Base-by-base conservation (phyloP, 2,888 invertebrate species). In the Drosophila testacea region DNA sequence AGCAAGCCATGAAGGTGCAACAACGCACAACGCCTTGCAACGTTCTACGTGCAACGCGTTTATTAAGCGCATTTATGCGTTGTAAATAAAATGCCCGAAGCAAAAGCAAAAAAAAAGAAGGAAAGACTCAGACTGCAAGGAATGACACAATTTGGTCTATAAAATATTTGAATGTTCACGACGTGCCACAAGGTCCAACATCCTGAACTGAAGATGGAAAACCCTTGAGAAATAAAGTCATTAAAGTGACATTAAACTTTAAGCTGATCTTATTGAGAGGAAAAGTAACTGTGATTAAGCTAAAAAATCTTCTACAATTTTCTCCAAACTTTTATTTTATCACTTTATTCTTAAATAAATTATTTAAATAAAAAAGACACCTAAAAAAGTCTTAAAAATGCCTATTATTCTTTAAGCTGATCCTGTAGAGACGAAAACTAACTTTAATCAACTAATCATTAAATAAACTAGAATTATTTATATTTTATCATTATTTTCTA, bases 21-120 rank as follows among this genome's bases (percentile, higher is more conserved):
- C 48, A 48, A 59, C 39, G 41, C 41, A 28, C 61, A 60, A 50
- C 39, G 30, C 7, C 32, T 42, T 59, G 63, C 73, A 73, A 69
- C 70, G 73, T 60, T 61, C 74, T 63, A 65, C 70, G 64, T 67
- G 73, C 66, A 70, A 69, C 72, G 70, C 65, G 82, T 83, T 83
- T 87, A 86, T 86, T 82, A 87, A 85, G 82, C 82, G 80, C 76
- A 75, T 87, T 83, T 87, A 82, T 82, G 87, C 75, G 80, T 69
- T 80, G 78, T 79, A 80, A 85, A 83, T 82, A 83, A 84, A 82
- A 85, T 69, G 73, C 46, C 55, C n/a, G 13, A 34, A 47, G 51
- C 16, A 39, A 13, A 47, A 55, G 71, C n/a, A 16, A 16, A 16
- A 16, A 16, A 16, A 16, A 16, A 1, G 16, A 4, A 38, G 22